These are phyloP conservation scores for Tenthredo mesomela DNA, from an alignment of 2,888 invertebrate genomes.

Conservation along the genomic window DNA sequence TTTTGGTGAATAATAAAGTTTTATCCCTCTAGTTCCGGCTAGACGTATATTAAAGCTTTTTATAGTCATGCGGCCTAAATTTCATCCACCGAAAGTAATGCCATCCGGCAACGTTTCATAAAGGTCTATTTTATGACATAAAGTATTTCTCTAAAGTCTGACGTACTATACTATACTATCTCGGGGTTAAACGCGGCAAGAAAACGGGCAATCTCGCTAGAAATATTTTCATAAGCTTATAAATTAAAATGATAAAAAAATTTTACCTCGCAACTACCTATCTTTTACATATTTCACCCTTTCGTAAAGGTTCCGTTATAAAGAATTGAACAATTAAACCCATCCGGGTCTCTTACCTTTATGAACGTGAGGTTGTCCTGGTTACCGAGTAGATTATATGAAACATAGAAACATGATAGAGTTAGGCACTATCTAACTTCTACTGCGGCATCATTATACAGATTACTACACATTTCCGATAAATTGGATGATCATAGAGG, in stretches of 20 bases:
- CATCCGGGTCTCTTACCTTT: slow-evolving; percentile 80
- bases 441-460: background rate
- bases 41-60: slow-evolving; percentile 45
- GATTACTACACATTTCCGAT: background rate
- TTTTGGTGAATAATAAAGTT: slow-evolving; percentile 38
- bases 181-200: background rate
- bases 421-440: background rate
- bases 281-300: background rate
- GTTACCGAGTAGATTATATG: slow-evolving; percentile 46
- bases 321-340: background rate
- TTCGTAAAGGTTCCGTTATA: background rate
- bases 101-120: slow-evolving; percentile 37
- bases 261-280: background rate
- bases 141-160: slow-evolving; percentile 44
- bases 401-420: slow-evolving; percentile 52
- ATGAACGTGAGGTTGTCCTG: slow-evolving; percentile 87
- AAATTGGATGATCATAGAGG: background rate
- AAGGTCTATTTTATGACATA: slow-evolving; percentile 36
- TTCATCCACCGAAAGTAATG: slow-evolving; percentile 27
- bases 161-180: background rate
- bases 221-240: slow-evolving; percentile 9
- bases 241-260: slow-evolving; percentile 32
- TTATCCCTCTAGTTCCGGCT: slow-evolving; percentile 39
- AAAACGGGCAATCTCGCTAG: background rate
- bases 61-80: slow-evolving; percentile 26